These are phyloP conservation scores for Netelia fuscicornis DNA, from an alignment of 2,888 invertebrate species.

Conservation along the genomic window DNA sequence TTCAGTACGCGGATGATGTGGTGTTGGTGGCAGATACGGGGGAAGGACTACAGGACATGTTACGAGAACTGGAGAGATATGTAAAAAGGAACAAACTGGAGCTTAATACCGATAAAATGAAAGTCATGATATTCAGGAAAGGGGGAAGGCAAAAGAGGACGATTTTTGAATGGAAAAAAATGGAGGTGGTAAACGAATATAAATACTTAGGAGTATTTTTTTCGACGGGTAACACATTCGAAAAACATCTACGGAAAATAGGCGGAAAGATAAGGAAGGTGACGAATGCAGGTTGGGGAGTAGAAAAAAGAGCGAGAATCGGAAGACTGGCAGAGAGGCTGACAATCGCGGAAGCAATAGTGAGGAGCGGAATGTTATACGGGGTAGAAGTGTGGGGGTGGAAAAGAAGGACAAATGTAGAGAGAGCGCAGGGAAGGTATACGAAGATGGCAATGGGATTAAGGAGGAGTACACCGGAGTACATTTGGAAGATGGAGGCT, in stretches of 20 bases:
- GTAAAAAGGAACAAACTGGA: slow-evolving; percentile 39
- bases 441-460: slow-evolving; percentile 25
- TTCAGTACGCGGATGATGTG: slow-evolving; percentile 61
- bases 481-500: slow-evolving; percentile 40
- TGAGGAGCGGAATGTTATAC: slow-evolving; percentile 38
- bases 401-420: neutral
- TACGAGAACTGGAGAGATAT: slow-evolving; percentile 33
- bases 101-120: slow-evolving; percentile 54
- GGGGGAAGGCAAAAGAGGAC: slow-evolving; percentile 52
- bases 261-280: neutral
- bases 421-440: slow-evolving; percentile 32
- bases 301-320: slow-evolving; percentile 45
- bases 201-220: too few relatives aligned
- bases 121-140: slow-evolving; percentile 62
- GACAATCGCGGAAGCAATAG: slow-evolving; percentile 33
- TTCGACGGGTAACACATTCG: neutral
- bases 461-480: slow-evolving; percentile 12
- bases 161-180: slow-evolving; percentile 40
- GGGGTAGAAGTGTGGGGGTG: slow-evolving; percentile 67
- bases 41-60: too few relatives aligned
- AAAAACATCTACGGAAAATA: neutral
- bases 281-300: slow-evolving; percentile 36
- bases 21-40: too few relatives aligned
- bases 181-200: slow-evolving; percentile 59
- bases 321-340: slow-evolving; percentile 33